Evolutionary conservation across 2,888 invertebrate species (phyloP), one percentile per base, ranked within the genome.

Genomic region (Phortica okadai): DNA sequence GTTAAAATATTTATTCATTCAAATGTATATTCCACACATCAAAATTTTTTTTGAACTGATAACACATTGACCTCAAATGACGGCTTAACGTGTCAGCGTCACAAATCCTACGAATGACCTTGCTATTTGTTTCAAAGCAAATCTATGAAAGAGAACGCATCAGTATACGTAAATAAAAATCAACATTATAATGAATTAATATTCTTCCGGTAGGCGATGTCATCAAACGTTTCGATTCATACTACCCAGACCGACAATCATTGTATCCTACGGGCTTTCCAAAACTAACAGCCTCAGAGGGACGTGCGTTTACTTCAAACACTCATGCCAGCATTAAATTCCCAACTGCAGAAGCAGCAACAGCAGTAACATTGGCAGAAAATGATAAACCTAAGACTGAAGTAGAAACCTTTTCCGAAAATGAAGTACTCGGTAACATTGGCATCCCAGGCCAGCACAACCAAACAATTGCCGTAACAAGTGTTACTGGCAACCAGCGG

Each of bases 401-500:
- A 77, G 88, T 90, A 16, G 90, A 90, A 81, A 91, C 89, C 42
- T 90, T 90, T 75, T 89, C 91, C 1, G 83, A 84, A 6, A 82
- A 82, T 8, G 88, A 89, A 75, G 80, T 85, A 16, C 83, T 83
- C 14, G 50, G 73, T n/a, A 80, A 83, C 10, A 78, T 82, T 1
- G 81, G 77, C n/a, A 58, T 41, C 11, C 44, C 45, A 45, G 45
- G 10, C 8, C 41, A 44, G 11, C 41, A 56, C 5, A 59, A 85
- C 62, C 82, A 82, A 66, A 85, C 85, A 0, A 73, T 80, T 25
- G 79, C 84, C 0, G 77, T 83, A 2, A 74, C 82, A 1, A 81
- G 80, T 0, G 82, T 78, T 0, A 33, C 50, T 0, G 75, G 78
- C 1, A 79, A 85, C 6, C 81, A 85, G 0, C 80, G 85, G 73